These are phyloP conservation scores for Xylocopa sonorina DNA, from an alignment of 1,140 invertebrate species.

Conservation along the genomic window DNA sequence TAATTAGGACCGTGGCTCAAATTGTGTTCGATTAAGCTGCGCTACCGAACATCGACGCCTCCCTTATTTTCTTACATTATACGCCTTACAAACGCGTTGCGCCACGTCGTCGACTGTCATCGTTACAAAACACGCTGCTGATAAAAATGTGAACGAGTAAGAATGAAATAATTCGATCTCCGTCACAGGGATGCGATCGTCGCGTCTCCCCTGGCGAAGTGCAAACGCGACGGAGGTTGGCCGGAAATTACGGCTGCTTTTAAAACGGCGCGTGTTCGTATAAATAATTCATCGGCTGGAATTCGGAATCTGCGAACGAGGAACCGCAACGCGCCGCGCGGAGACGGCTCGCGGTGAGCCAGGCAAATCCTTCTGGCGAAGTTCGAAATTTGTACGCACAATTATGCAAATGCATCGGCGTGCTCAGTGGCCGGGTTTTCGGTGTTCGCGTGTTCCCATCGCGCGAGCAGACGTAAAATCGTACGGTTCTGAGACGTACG, in stretches of 20 bases:
- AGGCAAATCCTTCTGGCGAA: conserved; percentile 72
- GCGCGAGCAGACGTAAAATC: background rate
- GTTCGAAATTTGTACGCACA: conserved; percentile 78
- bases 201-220: background rate
- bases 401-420: conserved; percentile 77
- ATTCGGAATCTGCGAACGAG: conserved; percentile 32
- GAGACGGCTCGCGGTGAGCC: conserved; percentile 44
- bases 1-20: no score
- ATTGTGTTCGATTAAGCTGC: no score
- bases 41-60: no score
- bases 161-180: background rate
- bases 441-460: background rate
- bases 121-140: no score
- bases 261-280: conserved; percentile 72
- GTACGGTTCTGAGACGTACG: background rate
- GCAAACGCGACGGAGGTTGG: conserved; percentile 12
- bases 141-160: background rate
- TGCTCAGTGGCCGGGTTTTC: conserved; percentile 41
- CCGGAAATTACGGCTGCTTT: conserved; percentile 62
- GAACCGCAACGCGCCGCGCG: conserved; percentile 21
- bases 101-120: no score
- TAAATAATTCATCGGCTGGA: conserved; percentile 75
- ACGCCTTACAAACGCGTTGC: background rate
- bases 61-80: no score
- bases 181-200: background rate